Evolutionary conservation across 2,113 vertebrate genomes (phyloP).

Genomic region (Ranitomeya imitator): DNA sequence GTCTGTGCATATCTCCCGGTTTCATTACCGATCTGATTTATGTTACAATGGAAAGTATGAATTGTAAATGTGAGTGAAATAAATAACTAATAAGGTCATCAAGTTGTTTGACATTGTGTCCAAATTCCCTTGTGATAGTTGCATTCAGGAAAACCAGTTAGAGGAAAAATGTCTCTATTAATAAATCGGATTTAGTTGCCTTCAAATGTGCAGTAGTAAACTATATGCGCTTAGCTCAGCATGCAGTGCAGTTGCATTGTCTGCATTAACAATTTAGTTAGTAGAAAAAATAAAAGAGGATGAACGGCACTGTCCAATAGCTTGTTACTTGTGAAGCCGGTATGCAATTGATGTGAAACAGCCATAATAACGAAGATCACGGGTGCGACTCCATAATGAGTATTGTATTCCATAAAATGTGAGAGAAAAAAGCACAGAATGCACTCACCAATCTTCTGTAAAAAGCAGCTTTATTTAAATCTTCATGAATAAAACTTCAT

Average conservation of each 20-base stretch:
- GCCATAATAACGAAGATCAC: too few species aligned
- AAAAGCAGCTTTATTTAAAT: too few species aligned
- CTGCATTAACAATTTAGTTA: not conserved
- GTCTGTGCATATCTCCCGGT: slow-evolving; percentile 35
- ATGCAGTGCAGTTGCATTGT: not conserved
- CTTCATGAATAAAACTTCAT: too few species aligned
- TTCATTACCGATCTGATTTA: slow-evolving; percentile 49
- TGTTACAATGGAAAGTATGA: slow-evolving; percentile 39
- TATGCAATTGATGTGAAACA: too few species aligned
- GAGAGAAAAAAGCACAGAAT: too few species aligned
- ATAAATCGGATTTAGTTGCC: not conserved
- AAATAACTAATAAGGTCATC: slow-evolving; percentile 56
- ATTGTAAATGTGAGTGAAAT: slow-evolving; percentile 57
- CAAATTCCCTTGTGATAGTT: not conserved
- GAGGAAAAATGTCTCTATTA: not conserved
- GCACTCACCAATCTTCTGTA: too few species aligned
- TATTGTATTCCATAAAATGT: too few species aligned
- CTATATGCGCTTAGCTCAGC: not conserved
- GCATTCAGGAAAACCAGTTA: not conserved
- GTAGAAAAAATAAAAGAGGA: too few species aligned
- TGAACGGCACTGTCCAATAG: too few species aligned
- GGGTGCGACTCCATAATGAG: too few species aligned
- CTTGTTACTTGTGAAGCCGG: too few species aligned
- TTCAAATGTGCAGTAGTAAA: slow-evolving; percentile 1
- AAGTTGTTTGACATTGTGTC: slow-evolving; percentile 45